phyloP scores from a whole-genome alignment of 2,113 vertebrate genomes.

The Ondatra zibethicus region DNA sequence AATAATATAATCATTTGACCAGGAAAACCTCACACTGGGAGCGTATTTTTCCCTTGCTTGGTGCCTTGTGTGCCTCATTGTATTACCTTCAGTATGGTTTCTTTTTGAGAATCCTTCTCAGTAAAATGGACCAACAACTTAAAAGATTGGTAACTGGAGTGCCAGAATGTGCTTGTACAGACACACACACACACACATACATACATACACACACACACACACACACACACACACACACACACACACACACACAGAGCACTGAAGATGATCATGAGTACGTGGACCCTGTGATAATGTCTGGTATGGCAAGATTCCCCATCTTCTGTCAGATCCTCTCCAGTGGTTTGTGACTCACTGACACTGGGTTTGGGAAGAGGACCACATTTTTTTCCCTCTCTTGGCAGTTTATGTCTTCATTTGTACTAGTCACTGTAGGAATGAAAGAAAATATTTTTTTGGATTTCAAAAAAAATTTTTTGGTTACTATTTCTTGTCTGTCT shows the following conservation, averaged over 20 bases:
- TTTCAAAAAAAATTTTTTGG: not conserved
- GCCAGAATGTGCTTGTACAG: rapidly evolving
- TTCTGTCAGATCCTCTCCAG: not conserved
- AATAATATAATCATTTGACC: not conserved
- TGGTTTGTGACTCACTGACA: not conserved
- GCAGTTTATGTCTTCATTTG: not conserved
- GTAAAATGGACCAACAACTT: not conserved
- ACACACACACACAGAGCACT: rapidly evolving
- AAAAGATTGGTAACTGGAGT: not conserved
- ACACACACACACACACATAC: no score
- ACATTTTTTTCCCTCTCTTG: not conserved
- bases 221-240: rapidly evolving
- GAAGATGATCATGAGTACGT: no score
- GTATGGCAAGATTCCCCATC: not conserved
- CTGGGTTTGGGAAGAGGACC: not conserved
- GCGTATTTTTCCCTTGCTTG: not conserved
- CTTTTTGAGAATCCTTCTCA: not conserved
- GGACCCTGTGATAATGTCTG: not conserved
- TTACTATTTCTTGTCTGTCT: not conserved
- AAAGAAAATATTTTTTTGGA: not conserved
- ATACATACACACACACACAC: rapidly evolving
- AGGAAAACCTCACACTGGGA: not conserved
- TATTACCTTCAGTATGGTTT: not conserved
- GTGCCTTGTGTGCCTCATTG: not conserved
- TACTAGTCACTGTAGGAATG: no score